Base-by-base conservation (phyloP, 1,140 invertebrate species). In the Drosophila novamexicana region DNA sequence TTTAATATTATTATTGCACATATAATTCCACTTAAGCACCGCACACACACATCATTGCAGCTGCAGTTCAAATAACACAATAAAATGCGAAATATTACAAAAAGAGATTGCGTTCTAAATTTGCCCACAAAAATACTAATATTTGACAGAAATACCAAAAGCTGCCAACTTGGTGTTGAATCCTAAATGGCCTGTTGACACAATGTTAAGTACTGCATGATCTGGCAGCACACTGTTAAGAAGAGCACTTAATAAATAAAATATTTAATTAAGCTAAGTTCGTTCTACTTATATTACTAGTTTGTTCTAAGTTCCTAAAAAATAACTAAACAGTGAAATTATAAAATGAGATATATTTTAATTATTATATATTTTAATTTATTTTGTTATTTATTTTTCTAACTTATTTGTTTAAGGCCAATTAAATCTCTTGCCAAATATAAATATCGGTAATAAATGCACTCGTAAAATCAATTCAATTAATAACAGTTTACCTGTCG, bases 21-120 rank as follows among this genome's bases (percentile, higher is more conserved):
- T 54, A 4, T 61, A 16, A 68, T 47, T 53, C 47, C 40, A 37
- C 56, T 59, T 42, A 54, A 14, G 40, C 49, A 57, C 34, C 29
- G 52, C 56, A 34, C 40, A 22, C 50, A 14, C 22, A 54, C 64
- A 45, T 64, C 68, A 50, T 42, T 73, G 14, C 70, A 73, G 36
- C 40, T 73, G 64, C 49, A 68, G 32, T 53, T 66, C 54, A 44
- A 53, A 9, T 66, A 71, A 58, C 70, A 67, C 34, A 64, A 32
- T 45, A 71, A 49, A 64, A 53, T 47, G n/a, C 42, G 12, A 37
- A 16, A 54, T 36, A 34, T 22, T 12, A 40, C 7, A 32, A 45
- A 45, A 10, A 10, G 1, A 1, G 42, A 14, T 16, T 66, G 16
- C 37, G 57, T 50, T 22, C 45, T 42, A 67, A 72, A 52, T 58